Evolutionary conservation across 2,888 invertebrate genomes (phyloP), one percentile per base, ranked within the genome.

Genomic region (Sipunculus nudus): DNA sequence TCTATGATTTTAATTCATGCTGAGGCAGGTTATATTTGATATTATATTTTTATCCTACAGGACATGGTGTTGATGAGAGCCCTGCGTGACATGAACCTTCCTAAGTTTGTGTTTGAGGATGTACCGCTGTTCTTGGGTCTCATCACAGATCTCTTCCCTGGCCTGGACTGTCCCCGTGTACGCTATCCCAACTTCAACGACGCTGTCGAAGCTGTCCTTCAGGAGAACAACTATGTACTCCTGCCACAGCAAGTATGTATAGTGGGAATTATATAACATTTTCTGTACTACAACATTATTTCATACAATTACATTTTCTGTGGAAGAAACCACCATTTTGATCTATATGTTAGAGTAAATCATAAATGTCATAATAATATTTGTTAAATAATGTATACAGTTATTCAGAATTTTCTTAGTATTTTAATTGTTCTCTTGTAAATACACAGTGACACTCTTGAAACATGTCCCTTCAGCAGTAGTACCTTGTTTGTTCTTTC

Each of bases 51-150:
- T 43, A 29, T 3, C 19, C 48, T 46, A 5, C 68, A 82, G 86
- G 90, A 92, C 68, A 88, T 94, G 73, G 92, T 96, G 3, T 86
- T 96, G 23, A 94, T 96, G 94, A 87, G 94, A 75, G 94, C 95
- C 1, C 86, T 96, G 38, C 87, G 93, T 72, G 95, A 95, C 77
- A 94, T 94, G 92, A 96, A 95, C 84, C 88, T 93, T 72, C 94
- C 96, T 0, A 96, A 96, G 84, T 94, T 96, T 81, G 90, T 95
- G 25, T 93, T 89, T 77, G 94, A 95, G 77, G 96, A 96, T 81
- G 92, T 94, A 1, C 93, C 93, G 0, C 85, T 95, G 8, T 96
- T 96, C 84, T 83, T 94, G 71, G 94, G 94, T 1, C 87, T 94
- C 53, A 93, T 93, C 72, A 89, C 90, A 74, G 95, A 96, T 82